phyloP scores from a whole-genome alignment of 2,113 vertebrate species.

The Phyllostomus discolor region DNA sequence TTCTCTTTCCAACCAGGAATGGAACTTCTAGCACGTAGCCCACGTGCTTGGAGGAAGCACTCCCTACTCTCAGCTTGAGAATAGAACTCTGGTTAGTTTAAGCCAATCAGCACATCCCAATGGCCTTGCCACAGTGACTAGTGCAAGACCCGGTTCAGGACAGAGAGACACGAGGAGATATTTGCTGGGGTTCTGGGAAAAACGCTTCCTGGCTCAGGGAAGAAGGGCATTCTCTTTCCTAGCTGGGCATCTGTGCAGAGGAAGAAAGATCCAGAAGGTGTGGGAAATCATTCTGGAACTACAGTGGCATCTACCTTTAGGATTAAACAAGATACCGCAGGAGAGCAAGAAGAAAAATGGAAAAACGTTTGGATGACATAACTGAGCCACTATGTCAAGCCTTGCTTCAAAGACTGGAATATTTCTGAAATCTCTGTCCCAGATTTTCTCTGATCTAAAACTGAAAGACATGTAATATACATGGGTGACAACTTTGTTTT shows the following conservation, averaged over 20 bases:
- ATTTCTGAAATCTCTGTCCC: background rate
- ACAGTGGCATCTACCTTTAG: background rate
- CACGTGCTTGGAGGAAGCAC: background rate
- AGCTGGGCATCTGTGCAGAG: background rate
- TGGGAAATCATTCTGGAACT: background rate
- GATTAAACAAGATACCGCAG: background rate
- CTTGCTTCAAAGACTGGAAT: background rate
- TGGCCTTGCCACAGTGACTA: background rate
- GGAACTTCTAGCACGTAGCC: background rate
- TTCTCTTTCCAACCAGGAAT: background rate
- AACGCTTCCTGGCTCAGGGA: background rate
- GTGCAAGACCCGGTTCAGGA: background rate
- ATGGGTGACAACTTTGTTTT: background rate
- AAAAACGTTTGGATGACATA: background rate
- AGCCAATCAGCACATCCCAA: background rate
- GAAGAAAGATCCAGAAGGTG: background rate
- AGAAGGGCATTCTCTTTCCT: background rate
- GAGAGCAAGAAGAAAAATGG: constrained; percentile 8
- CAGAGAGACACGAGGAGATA: background rate
- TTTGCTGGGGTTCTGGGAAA: background rate
- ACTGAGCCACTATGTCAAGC: background rate
- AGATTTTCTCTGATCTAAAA: constrained; percentile 28
- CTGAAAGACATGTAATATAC: background rate
- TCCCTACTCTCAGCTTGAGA: background rate
- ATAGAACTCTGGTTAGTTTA: background rate